Conservation (phyloP, 2,888 invertebrate species). For the Cantharis flavilabris region DNA sequence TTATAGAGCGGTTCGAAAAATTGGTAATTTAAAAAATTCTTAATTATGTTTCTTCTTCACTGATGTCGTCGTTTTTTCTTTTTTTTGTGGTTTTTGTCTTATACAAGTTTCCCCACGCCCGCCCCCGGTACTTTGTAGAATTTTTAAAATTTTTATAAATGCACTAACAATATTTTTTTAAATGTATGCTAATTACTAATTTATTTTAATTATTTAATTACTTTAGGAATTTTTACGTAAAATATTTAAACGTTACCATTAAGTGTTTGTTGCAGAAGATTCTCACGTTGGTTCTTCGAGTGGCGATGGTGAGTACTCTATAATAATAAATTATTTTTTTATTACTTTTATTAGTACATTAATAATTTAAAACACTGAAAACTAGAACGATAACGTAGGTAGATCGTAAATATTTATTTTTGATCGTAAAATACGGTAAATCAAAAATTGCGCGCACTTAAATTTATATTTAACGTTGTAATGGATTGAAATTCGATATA, state of each 20-base stretch:
- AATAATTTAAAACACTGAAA: background rate
- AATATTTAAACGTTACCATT: background rate
- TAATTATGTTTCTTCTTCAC: background rate
- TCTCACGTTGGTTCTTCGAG: conserved; percentile 54
- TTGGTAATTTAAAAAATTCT: background rate
- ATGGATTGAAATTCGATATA: background rate
- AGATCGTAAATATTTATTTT: conserved; percentile 2
- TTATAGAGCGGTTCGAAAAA: conserved; percentile 28
- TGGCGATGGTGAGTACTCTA: conserved; percentile 51
- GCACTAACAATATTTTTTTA: background rate
- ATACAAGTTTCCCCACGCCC: background rate
- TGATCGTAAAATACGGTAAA: background rate
- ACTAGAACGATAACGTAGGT: background rate
- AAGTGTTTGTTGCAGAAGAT: conserved; percentile 49
- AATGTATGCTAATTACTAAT: background rate
- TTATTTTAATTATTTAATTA: background rate
- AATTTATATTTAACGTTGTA: background rate
- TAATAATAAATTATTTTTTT: conserved; percentile 1
- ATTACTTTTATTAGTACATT: background rate
- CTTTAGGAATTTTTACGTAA: background rate
- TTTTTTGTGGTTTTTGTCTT: background rate
- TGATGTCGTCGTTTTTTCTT: background rate
- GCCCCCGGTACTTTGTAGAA: background rate
- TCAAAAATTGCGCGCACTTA: background rate
- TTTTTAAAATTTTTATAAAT: too few species aligned